Percentiles rank a stretch among this genome's conserved stretches.
phyloP scores from a whole-genome alignment of 2,888 invertebrate species.

The Magallana nippona region DNA sequence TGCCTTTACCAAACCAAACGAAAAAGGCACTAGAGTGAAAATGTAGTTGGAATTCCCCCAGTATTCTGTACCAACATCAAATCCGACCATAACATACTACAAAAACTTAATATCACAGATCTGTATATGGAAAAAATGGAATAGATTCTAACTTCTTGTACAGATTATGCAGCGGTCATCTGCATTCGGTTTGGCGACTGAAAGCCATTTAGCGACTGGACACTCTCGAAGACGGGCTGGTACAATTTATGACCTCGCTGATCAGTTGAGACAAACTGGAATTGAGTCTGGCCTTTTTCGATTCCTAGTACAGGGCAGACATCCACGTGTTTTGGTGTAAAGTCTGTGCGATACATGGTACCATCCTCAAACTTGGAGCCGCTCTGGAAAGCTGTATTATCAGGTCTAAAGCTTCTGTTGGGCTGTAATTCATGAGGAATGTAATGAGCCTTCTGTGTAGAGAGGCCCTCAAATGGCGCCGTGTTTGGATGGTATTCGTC shows the following conservation, averaged over 20 bases:
- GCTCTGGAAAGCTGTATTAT: constrained; percentile 60
- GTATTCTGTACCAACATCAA: background rate
- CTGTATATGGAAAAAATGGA: constrained; percentile 7
- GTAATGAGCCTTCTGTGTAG: constrained; percentile 77
- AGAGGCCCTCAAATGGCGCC: constrained; percentile 78
- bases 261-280: constrained; percentile 69
- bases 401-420: constrained; percentile 69
- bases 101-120: constrained; percentile 41
- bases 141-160: background rate
- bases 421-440: constrained; percentile 65
- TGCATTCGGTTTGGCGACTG: constrained; percentile 58
- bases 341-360: constrained; percentile 78
- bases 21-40: constrained; percentile 14
- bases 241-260: constrained; percentile 76
- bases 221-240: constrained; percentile 62
- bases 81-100: background rate
- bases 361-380: constrained; percentile 75
- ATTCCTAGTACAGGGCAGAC: constrained; percentile 76
- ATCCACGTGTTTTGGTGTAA: constrained; percentile 69
- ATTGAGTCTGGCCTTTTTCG: constrained; percentile 66
- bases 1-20: constrained; percentile 14
- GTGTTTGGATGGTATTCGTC: constrained; percentile 75
- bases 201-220: constrained; percentile 57
- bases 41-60: background rate
- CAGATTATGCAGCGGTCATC: constrained; percentile 59